Conservation (phyloP, 2,797 vertebrate genomes). For the Toxotes lorentzi region DNA sequence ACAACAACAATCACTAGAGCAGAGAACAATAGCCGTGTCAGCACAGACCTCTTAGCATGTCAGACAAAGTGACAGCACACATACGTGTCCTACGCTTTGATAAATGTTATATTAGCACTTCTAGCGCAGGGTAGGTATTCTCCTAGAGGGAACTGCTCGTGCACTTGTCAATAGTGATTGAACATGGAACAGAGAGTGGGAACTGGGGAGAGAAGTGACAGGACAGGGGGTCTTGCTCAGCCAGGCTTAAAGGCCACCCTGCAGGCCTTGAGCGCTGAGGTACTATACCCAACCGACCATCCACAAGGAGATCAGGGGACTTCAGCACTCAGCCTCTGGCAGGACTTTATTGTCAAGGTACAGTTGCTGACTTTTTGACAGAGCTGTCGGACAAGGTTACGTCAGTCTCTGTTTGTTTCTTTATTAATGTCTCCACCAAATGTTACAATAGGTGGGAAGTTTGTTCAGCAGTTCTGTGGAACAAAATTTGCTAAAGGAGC, state of each 20-base stretch:
- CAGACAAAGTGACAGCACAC: slow-evolving; percentile 84
- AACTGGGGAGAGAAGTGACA: slow-evolving; percentile 86
- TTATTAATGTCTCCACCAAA: slow-evolving; percentile 54
- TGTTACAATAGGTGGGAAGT: slow-evolving; percentile 44
- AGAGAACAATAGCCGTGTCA: slow-evolving; percentile 74
- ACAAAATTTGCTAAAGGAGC: slow-evolving; percentile 27
- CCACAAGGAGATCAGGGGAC: slow-evolving; percentile 64
- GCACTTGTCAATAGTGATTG: slow-evolving; percentile 95
- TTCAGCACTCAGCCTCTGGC: slow-evolving; percentile 77
- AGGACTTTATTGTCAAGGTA: slow-evolving; percentile 84
- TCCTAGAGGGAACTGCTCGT: slow-evolving; percentile 89
- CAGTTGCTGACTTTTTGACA: slow-evolving; percentile 79
- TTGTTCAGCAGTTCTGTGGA: slow-evolving; percentile 53
- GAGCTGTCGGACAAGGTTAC: slow-evolving; percentile 88
- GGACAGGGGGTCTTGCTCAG: slow-evolving; percentile 89
- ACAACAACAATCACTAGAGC: slow-evolving; percentile 77
- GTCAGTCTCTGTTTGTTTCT: slow-evolving; percentile 80
- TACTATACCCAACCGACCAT: slow-evolving; percentile 62
- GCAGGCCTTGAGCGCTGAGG: slow-evolving; percentile 86
- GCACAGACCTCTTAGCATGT: slow-evolving; percentile 67
- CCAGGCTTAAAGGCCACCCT: slow-evolving; percentile 94
- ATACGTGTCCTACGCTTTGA: slow-evolving; percentile 82
- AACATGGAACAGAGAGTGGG: slow-evolving; percentile 78
- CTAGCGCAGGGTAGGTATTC: slow-evolving; percentile 86
- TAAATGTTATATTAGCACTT: slow-evolving; percentile 96